phyloP scores from a whole-genome alignment of 2,888 invertebrate species.

The Drosophila bunnanda region DNA sequence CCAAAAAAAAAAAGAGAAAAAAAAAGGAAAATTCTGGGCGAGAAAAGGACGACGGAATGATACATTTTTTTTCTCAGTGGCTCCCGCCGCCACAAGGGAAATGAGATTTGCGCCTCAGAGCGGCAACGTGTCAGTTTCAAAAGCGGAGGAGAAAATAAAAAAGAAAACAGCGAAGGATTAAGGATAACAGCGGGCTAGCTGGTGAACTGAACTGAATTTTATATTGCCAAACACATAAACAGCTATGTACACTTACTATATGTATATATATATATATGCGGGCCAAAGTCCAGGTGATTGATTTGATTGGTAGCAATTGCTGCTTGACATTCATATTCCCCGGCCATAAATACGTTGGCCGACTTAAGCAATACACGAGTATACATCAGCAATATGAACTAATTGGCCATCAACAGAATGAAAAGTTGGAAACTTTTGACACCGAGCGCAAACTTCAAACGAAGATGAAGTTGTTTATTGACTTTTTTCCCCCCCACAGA shows the following conservation, averaged over 20 bases:
- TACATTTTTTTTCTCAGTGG: slow-evolving; percentile 27
- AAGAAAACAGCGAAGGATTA: slow-evolving; percentile 10
- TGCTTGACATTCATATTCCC: slow-evolving; percentile 19
- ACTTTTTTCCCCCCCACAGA: slow-evolving; percentile 18
- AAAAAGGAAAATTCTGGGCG: slow-evolving; percentile 1
- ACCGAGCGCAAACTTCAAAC: not conserved
- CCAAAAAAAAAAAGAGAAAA: slow-evolving; percentile 43
- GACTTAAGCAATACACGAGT: not conserved
- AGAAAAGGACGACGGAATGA: slow-evolving; percentile 8
- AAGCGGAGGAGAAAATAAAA: slow-evolving; percentile 23
- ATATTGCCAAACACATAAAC: not conserved
- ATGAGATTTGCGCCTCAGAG: slow-evolving; percentile 75
- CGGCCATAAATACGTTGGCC: slow-evolving; percentile 7
- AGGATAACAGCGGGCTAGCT: slow-evolving; percentile 12
- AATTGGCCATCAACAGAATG: slow-evolving; percentile 36
- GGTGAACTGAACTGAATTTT: slow-evolving; percentile 6
- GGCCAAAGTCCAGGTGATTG: slow-evolving; percentile 16
- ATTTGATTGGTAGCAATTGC: slow-evolving; percentile 12
- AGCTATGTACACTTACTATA: not conserved
- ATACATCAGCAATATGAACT: slow-evolving; percentile 11
- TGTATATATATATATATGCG: too few species aligned
- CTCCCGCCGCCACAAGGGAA: slow-evolving; percentile 64
- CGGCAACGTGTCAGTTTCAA: slow-evolving; percentile 70
- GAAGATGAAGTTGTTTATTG: slow-evolving; percentile 36
- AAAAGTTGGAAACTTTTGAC: slow-evolving; percentile 29